Base-by-base conservation (phyloP, 2,113 vertebrate species). In the Python bivittatus region DNA sequence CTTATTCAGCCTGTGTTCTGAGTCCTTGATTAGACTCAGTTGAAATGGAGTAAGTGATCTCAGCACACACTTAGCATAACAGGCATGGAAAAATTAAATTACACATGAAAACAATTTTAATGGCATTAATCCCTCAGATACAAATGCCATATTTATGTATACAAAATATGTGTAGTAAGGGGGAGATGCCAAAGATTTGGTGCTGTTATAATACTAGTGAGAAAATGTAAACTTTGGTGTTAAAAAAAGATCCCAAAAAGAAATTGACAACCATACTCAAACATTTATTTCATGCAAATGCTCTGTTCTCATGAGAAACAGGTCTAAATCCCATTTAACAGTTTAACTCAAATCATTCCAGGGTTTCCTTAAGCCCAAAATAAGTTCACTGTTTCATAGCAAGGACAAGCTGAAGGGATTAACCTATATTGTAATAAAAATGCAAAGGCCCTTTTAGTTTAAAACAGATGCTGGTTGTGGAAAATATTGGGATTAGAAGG, bases 121-220 rank as follows among this genome's bases (percentile, higher is more conserved):
- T 57, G 56, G 56, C 56, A 57, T 11, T 57, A 57, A 27, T 53
- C 88, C 33, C 88, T 91, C 52, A 5, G 87, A 84, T 88, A 87
- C 89, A 27, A 42, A 88, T 42, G 88, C 29, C 87, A 1, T 91
- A 7, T 29, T 17, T 89, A 52, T 4, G 13, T 2, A 0, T n/a
- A 90, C 57, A 38, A 93, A 91, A 88, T 95, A 91, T 87, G 27
- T 90, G 85, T 92, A 53, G 6, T 6, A 11, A 90, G 88, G 38
- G 84, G 88, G 48, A 93, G n/a, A 53, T 88, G 48, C 48, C 48
- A 48, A 48, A 48, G 29, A 29, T 42, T 94, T 54, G 60, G 54
- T 85, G 10, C 44, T 48, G 4, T 23, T 8, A 44, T 10, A 84
- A 84, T 44, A 22, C 11, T 84, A 48, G 44, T 7, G 79, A 23